Evolutionary conservation across 2,113 vertebrate genomes (phyloP), one percentile per base, ranked within the genome.

Genomic region (Solea senegalensis): DNA sequence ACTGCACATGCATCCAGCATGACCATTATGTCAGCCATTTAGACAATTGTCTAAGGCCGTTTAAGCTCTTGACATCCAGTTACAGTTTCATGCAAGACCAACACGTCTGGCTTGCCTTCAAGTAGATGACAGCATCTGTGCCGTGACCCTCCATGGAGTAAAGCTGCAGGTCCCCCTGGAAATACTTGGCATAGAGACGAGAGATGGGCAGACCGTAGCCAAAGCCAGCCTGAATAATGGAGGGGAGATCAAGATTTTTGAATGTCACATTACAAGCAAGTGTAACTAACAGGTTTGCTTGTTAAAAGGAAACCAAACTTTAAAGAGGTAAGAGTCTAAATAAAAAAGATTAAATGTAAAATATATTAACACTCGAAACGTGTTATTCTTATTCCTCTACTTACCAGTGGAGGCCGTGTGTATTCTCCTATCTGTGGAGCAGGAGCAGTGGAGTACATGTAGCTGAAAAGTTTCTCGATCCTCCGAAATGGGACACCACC

Each of bases 81-180:
- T 51, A 21, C 57, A 13, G 51, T 49, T 57, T 72, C 60, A 63
- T 16, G 61, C 45, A 49, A 7, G 45, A 64, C 45, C 57, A 7
- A 27, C 59, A 2, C 4, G 46, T 45, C 65, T 49, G 62, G 51
- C 92, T 91, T 86, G 96, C 96, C 94, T 96, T 97, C 69, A 97
- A 77, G 92, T 97, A 96, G 92, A 98, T 95, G 87, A 97, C 95
- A 0, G 96, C 97, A 0, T 98, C 97, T 0, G 97, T 97, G 78
- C 97, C 97, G 0, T 95, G 93, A 67, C 96, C 96, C 82, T 98
- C 96, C 97, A 98, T 98, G 70, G 97, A 96, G 89, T 94, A 98
- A 45, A 98, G 95, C 92, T 98, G 96, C 81, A 98, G 90, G 88
- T 98, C 96, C 1, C 97, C 96, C 86, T 98, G 97, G 94, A 98